Percentiles rank a stretch among this genome's conserved stretches.
Evolutionary conservation across 2,113 vertebrate species (phyloP).

Genomic region (Pseudorectes ferrugineus): DNA sequence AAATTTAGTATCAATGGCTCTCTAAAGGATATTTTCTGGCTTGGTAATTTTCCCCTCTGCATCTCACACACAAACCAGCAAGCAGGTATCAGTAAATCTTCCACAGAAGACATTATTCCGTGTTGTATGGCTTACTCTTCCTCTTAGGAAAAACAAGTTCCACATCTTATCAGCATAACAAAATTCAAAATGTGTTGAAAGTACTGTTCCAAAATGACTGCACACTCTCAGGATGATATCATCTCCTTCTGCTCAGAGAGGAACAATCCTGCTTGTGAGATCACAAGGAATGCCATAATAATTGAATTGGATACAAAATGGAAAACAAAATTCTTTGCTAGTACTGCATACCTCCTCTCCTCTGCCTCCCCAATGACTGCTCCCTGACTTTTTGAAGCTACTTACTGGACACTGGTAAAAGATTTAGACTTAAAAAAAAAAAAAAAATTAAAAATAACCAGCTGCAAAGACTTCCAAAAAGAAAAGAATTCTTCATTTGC

Average conservation of each 20-base stretch:
- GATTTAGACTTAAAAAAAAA: neutral
- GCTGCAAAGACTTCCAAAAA: neutral
- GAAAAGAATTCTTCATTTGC: neutral
- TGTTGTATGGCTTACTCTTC: neutral
- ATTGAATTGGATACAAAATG: neutral
- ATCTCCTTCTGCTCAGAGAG: neutral
- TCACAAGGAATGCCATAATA: neutral
- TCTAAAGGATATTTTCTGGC: neutral
- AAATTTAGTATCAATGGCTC: neutral
- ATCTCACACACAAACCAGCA: neutral
- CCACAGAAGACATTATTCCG: neutral
- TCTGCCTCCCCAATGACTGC: neutral
- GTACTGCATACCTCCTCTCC: neutral
- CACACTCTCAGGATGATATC: neutral
- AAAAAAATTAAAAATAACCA: neutral
- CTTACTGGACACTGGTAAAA: neutral
- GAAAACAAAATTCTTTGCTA: neutral
- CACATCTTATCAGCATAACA: neutral
- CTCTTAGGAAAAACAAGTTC: neutral
- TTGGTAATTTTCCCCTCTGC: neutral
- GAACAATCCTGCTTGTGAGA: neutral
- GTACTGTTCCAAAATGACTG: neutral
- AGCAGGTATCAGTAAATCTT: neutral
- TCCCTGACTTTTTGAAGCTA: neutral
- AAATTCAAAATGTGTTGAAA: neutral